Conservation (phyloP, 2,113 vertebrate genomes). For the Pampusana beccarii region DNA sequence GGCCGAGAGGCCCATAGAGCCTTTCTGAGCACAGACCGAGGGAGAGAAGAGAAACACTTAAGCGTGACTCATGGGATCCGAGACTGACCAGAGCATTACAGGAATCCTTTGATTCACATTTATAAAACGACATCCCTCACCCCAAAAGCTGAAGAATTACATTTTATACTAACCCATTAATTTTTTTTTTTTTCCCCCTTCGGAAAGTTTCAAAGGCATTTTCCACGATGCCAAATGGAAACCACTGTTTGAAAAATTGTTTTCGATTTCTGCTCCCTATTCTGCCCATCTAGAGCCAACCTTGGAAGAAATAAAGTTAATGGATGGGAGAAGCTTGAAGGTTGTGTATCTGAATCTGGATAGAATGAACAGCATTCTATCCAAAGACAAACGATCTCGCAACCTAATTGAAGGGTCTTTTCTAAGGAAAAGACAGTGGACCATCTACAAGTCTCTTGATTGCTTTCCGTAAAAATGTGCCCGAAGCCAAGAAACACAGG, state of each 20-base stretch:
- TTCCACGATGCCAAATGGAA: neutral
- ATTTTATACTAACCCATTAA: neutral
- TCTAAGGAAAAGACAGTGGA: neutral
- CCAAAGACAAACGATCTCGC: neutral
- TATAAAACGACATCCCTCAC: slow-evolving; percentile 23
- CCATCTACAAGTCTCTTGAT: slow-evolving; percentile 12
- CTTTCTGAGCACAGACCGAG: neutral
- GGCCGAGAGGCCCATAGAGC: neutral
- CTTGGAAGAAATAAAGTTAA: neutral
- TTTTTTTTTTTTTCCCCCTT: neutral
- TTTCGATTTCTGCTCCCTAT: neutral
- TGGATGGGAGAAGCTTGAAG: neutral
- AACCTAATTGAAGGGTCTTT: neutral
- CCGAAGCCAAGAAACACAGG: slow-evolving; percentile 57
- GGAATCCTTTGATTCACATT: slow-evolving; percentile 51
- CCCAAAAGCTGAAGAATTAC: neutral
- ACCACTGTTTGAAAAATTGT: neutral
- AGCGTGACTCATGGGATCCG: slow-evolving; percentile 40
- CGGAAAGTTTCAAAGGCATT: neutral
- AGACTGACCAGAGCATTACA: slow-evolving; percentile 14
- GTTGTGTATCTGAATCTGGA: neutral
- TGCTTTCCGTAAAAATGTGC: slow-evolving; percentile 19
- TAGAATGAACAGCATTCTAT: neutral
- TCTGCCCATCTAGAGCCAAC: slow-evolving; percentile 9
- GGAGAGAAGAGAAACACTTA: slow-evolving; percentile 24